Evolutionary conservation across 2,888 invertebrate species (phyloP), one percentile per base, ranked within the genome.

Genomic region (Yponomeuta plumbellus): DNA sequence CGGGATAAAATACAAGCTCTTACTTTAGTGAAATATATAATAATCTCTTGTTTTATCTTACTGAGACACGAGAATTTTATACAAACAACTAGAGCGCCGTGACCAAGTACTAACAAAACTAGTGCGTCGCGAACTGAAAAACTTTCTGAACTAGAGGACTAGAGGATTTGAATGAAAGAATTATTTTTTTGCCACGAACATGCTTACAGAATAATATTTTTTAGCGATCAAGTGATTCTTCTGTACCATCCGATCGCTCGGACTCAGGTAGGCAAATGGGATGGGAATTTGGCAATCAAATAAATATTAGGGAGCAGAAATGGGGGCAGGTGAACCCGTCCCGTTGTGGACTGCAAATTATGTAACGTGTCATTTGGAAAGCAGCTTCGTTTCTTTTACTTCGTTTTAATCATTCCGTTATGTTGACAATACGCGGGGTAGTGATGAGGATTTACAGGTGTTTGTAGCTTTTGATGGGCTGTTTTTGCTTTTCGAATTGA

Each of bases 241-340:
- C 44, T 52, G 44, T 17, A 17, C 44, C 44, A 17, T 17, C 17
- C 44, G 5, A 52, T 52, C 44, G 17, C 4, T 52, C 44, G 17
- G 17, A 52, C 44, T 17, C 58, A 58, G 58, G 58, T 58, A 58
- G 58, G 58, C 21, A 58, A 20, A 22, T 58, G 58, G 58, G 44
- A 72, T 71, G 74, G 74, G 79, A 76, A 81, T 86, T 89, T 87
- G 83, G 88, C 89, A 89, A 89, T 89, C 88, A 89, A 86, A 88
- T 88, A 85, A 86, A 86, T 87, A 89, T 88, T 88, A 88, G 80
- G 71, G 73, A 73, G 72, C 76, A 52, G 44, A 83, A 81, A 80
- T 77, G 39, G n/a, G 75, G 84, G 74, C 88, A 88, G 88, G 88
- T 88, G 84, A 56, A 67, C 34, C 6, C 34, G 44, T 52, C 44